phyloP scores from a whole-genome alignment of 1,140 invertebrate genomes.

The Diachasma alloeum region DNA sequence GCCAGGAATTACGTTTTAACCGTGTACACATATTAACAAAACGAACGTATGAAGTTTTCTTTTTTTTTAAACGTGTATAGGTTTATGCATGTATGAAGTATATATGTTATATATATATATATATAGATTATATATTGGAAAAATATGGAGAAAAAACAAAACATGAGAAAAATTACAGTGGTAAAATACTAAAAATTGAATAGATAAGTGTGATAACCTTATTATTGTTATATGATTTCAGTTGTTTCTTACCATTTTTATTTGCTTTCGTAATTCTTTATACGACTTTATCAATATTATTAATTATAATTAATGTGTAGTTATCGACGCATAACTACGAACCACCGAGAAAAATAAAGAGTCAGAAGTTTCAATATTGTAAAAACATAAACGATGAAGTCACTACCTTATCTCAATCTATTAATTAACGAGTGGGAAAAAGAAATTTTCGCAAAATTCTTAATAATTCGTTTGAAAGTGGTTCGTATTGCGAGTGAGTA shows the following conservation, averaged over 20 bases:
- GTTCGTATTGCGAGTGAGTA: constrained; percentile 10
- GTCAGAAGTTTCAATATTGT: constrained; percentile 19
- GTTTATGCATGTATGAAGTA: background rate
- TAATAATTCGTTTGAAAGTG: background rate
- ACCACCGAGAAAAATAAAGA: background rate
- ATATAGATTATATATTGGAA: background rate
- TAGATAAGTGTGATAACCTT: constrained; percentile 24
- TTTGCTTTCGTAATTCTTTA: constrained; percentile 28
- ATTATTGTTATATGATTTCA: constrained; percentile 33
- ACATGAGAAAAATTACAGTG: background rate
- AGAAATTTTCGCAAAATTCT: background rate
- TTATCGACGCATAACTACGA: background rate
- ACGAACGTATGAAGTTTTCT: background rate
- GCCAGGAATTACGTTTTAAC: background rate
- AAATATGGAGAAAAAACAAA: background rate
- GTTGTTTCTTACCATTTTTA: constrained; percentile 22
- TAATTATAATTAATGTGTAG: background rate
- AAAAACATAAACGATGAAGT: too few relatives aligned
- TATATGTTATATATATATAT: background rate
- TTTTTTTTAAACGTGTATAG: background rate
- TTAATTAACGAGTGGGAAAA: background rate
- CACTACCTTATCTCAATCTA: background rate
- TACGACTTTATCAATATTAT: constrained; percentile 26
- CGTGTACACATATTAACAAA: background rate
- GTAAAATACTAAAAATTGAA: background rate